Base-by-base conservation (phyloP, 2,113 vertebrate species). In the Bubo bubo region DNA sequence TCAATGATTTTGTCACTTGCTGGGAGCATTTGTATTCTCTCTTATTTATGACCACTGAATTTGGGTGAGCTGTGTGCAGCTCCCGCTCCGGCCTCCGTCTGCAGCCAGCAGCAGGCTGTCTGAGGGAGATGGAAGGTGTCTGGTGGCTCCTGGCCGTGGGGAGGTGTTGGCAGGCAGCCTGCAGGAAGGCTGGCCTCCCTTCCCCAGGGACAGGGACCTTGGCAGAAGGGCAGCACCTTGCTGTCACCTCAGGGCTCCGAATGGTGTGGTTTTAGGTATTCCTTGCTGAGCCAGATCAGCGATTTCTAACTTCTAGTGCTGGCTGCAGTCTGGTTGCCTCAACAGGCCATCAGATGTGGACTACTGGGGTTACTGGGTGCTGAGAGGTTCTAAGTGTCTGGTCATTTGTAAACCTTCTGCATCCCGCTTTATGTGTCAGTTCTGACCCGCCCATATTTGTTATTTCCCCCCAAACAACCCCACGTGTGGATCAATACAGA, bases 251-350 rank as follows among this genome's bases (percentile, higher is more conserved):
- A 3, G 71, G 37, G 18, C 49, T n/a, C 43, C 34, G 2, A 4
- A 4, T 2, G 50, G 14, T 4, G 4, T 0, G 8, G 0, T 5
- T 86, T 34, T 12, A 1, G 35, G 43, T 28, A 12, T 18, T 18
- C 6, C 16, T 59, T 41, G 52, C 39, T 66, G 75, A 63, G 22
- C 45, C 15, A 7, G 45, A 24, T 30, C 28, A 37, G 32, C 34
- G n/a, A 1, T 18, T 26, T 21, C 16, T 20, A 26, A 6, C 23
- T 27, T 22, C 17, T 6, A 9, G 71, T 2, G 15, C 12, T n/a
- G 8, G 37, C 45, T 32, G 39, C 15, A 13, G 21, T 8, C 55
- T 27, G 49, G 60, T 2, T 18, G 14, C 39, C 60, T 28, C 7
- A 14, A 22, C 43, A 20, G 27, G 63, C 34, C 1, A 23, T 19